Conservation (phyloP, 2,888 invertebrate species). For the Sesia bembeciformis region DNA sequence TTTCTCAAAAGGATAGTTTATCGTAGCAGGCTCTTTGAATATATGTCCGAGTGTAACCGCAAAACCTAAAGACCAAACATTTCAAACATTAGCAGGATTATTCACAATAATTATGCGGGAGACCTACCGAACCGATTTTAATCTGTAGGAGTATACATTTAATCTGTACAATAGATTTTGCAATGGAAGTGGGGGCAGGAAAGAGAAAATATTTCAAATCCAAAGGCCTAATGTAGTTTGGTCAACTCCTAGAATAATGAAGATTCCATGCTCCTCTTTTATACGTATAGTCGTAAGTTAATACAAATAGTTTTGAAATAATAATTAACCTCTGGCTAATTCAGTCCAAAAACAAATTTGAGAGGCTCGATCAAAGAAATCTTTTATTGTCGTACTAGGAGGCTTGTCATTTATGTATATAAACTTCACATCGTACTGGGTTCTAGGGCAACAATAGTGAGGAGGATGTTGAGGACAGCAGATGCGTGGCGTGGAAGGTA, state of each 20-base stretch:
- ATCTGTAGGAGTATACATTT: too few species aligned
- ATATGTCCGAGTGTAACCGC: constrained; percentile 84
- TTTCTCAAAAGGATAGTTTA: constrained; percentile 99
- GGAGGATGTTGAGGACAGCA: constrained; percentile 22
- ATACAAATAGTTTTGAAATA: too few species aligned
- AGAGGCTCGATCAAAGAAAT: constrained; percentile 83
- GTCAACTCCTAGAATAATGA: too few species aligned
- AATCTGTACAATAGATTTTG: too few species aligned
- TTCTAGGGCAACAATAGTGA: constrained; percentile 36
- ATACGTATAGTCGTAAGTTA: too few species aligned
- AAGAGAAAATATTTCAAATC: too few species aligned
- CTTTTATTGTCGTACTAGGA: constrained; percentile 72
- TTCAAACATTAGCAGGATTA: neutral
- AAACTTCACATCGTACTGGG: constrained; percentile 44
- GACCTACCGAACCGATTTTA: too few species aligned
- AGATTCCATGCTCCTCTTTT: too few species aligned
- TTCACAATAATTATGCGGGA: too few species aligned
- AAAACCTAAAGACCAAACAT: constrained; percentile 72
- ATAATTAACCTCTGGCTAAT: constrained; percentile 76
- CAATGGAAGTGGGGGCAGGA: too few species aligned
- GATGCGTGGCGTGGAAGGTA: neutral
- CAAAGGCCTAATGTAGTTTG: too few species aligned
- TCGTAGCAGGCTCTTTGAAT: constrained; percentile 92
- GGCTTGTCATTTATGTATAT: constrained; percentile 77
- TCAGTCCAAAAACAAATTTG: constrained; percentile 83